Percentiles rank a stretch among this genome's conserved stretches.
These are phyloP conservation scores for Polyergus mexicanus DNA, from an alignment of 1,140 invertebrate species.

Conservation along the genomic window DNA sequence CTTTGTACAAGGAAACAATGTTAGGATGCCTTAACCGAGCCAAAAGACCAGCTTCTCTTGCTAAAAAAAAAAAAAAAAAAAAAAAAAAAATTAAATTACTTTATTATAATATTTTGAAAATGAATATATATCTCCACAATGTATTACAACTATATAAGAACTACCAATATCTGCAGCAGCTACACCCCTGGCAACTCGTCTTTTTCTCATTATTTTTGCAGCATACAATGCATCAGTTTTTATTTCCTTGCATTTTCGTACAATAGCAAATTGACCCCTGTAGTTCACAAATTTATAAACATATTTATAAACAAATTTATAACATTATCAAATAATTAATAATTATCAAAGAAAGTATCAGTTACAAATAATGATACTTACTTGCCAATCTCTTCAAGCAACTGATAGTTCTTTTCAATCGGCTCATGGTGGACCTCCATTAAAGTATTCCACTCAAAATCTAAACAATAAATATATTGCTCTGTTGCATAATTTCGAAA, in stretches of 20 bases:
- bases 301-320: too few relatives aligned
- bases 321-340: conserved; percentile 31
- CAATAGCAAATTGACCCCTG: conserved; percentile 92
- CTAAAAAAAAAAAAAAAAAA: conserved; percentile 83
- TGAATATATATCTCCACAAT: conserved; percentile 6
- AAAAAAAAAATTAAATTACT: conserved; percentile 63
- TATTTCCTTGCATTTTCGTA: conserved; percentile 88
- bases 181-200: conserved; percentile 87
- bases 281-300: conserved; percentile 68
- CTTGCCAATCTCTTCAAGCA: conserved; percentile 89
- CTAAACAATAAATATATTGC: conserved; percentile 74
- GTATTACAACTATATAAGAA: conserved; percentile 38
- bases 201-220: conserved; percentile 91
- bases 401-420: conserved; percentile 88
- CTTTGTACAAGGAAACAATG: conserved; percentile 89
- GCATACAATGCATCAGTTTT: conserved; percentile 88
- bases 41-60: conserved; percentile 89
- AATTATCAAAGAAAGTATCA: not conserved
- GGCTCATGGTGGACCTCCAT: conserved; percentile 88
- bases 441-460: conserved; percentile 83
- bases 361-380: conserved; percentile 79
- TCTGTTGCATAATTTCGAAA: conserved; percentile 3
- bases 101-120: not conserved
- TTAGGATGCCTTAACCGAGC: conserved; percentile 88
- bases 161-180: conserved; percentile 87